These are phyloP conservation scores for Rhinopomastus cyanomelas DNA, from an alignment of 2,113 vertebrate species.

Conservation along the genomic window DNA sequence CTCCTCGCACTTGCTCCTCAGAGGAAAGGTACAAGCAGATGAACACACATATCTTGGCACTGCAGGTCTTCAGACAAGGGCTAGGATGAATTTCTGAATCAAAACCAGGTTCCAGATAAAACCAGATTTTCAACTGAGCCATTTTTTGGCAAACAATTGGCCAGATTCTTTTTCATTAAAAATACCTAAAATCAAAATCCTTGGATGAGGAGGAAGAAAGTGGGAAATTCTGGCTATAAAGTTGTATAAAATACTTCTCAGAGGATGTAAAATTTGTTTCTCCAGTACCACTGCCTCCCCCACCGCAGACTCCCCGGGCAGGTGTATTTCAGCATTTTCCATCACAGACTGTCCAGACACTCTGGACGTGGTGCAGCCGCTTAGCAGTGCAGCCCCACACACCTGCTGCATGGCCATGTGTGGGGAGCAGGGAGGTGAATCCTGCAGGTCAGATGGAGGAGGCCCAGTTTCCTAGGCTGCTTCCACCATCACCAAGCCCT, in stretches of 20 bases:
- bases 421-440: neutral
- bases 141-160: neutral
- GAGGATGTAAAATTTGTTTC: neutral
- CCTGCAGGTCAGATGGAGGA: neutral
- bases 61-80: neutral
- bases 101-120: neutral
- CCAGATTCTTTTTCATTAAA: neutral
- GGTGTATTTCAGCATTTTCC: neutral
- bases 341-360: neutral
- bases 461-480: neutral
- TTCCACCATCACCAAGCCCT: neutral
- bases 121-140: neutral
- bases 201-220: neutral
- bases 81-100: neutral
- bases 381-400: rapidly evolving
- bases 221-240: neutral
- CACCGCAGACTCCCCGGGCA: neutral
- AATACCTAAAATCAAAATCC: neutral
- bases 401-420: rapidly evolving
- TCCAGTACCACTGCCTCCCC: neutral
- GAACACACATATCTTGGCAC: neutral
- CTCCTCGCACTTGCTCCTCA: neutral
- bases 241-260: neutral
- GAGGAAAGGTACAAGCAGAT: neutral
- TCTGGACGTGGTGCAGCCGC: neutral